Evolutionary conservation across 2,113 vertebrate genomes (phyloP).

Genomic region (Eptesicus fuscus): DNA sequence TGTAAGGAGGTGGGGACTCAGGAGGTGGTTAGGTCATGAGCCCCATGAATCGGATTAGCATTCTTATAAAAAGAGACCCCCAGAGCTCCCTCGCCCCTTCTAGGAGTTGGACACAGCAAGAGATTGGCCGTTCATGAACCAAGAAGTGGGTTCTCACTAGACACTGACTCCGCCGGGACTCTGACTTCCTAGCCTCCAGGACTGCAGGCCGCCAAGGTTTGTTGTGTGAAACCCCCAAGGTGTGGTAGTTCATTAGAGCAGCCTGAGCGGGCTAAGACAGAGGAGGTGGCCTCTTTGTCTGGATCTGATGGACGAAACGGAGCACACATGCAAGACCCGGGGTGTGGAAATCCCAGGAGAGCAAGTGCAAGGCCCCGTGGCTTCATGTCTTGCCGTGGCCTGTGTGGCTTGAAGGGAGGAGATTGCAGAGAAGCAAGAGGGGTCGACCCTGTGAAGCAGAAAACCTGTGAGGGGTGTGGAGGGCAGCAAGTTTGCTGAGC

Average conservation of each 20-base stretch:
- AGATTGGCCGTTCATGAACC: background rate
- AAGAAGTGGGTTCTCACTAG: background rate
- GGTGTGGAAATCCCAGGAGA: background rate
- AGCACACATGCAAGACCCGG: background rate
- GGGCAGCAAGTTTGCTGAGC: background rate
- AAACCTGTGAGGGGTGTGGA: background rate
- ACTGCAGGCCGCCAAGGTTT: background rate
- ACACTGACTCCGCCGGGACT: rapidly evolving
- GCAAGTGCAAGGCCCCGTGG: background rate
- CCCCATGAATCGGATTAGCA: background rate
- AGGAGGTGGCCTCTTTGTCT: background rate
- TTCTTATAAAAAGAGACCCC: background rate
- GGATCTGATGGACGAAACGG: background rate
- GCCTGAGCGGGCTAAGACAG: background rate
- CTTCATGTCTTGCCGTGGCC: background rate
- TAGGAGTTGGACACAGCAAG: background rate
- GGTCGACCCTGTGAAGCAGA: background rate
- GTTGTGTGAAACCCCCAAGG: background rate
- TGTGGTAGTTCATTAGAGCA: background rate
- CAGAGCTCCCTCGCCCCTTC: background rate
- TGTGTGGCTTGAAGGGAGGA: rapidly evolving
- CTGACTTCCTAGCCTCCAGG: background rate
- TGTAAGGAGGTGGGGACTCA: background rate
- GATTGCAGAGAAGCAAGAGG: background rate
- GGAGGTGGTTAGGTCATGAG: no score